Conservation (phyloP, 37 sponge, comb jelly and placozoan species). For the Haliclona indistincta region DNA sequence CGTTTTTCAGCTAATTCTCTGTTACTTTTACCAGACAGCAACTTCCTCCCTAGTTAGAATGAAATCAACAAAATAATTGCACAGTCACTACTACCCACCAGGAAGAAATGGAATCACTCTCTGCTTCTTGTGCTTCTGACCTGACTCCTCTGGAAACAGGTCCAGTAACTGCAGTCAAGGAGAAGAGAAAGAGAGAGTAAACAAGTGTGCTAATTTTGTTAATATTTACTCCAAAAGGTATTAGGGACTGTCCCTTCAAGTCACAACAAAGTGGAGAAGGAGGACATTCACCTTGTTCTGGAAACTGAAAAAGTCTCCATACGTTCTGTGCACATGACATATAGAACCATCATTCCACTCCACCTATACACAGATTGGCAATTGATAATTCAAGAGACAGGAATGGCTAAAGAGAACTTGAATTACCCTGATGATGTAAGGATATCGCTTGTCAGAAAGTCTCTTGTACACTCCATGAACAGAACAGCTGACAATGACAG, state of each 20-base stretch:
- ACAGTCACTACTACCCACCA: slow-evolving; percentile 62
- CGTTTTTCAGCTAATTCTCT: slow-evolving; percentile 81
- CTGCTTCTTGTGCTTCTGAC: slow-evolving; percentile 77
- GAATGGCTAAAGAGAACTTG: background rate
- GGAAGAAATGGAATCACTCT: slow-evolving; percentile 82
- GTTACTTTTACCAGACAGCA: slow-evolving; percentile 62
- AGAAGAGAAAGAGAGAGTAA: background rate
- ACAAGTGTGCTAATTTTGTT: too few species aligned
- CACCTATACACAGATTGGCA: slow-evolving; percentile 41
- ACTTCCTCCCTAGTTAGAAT: slow-evolving; percentile 7
- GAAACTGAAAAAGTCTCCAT: slow-evolving; percentile 86
- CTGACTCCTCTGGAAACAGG: slow-evolving; percentile 80
- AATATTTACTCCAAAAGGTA: background rate
- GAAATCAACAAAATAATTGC: background rate
- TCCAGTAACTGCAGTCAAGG: slow-evolving; percentile 51
- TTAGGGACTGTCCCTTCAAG: background rate
- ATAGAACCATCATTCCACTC: slow-evolving; percentile 65
- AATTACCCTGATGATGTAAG: slow-evolving; percentile 62
- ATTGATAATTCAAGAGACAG: background rate
- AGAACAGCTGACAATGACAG: too few species aligned
- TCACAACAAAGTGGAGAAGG: background rate
- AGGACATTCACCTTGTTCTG: slow-evolving; percentile 70
- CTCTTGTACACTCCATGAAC: slow-evolving; percentile 82
- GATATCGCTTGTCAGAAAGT: slow-evolving; percentile 60
- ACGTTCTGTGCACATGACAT: slow-evolving; percentile 65